Evolutionary conservation across 2,888 invertebrate species (phyloP).

Genomic region (Eustalomyia histrio): DNA sequence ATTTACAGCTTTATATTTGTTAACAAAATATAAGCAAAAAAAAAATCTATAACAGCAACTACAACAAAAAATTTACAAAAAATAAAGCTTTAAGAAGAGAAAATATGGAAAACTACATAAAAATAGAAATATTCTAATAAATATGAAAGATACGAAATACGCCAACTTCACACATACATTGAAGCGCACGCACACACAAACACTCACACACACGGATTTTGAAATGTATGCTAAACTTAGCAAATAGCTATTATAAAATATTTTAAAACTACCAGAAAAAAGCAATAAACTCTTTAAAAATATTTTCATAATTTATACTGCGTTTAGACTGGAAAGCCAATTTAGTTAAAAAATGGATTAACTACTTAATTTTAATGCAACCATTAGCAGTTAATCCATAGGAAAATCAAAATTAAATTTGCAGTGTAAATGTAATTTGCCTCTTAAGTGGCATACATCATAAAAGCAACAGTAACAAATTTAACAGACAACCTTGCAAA

Average conservation of each 20-base stretch:
- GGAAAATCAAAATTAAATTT: too few relatives aligned
- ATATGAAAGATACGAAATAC: constrained; percentile 20
- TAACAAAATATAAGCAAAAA: constrained; percentile 1
- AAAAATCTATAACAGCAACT: constrained; percentile 45
- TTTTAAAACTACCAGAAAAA: constrained; percentile 19
- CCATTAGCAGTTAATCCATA: too few relatives aligned
- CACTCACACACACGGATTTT: not conserved
- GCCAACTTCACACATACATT: not conserved
- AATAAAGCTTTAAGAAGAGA: constrained; percentile 21
- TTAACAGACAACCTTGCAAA: constrained; percentile 52
- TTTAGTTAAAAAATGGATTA: too few relatives aligned
- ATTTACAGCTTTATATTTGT: constrained; percentile 38
- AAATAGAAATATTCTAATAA: constrained; percentile 35
- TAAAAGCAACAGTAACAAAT: constrained; percentile 25
- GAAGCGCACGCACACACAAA: not conserved
- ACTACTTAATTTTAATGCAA: too few relatives aligned
- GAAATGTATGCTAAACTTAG: not conserved
- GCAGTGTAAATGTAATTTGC: too few relatives aligned
- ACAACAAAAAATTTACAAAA: not conserved
- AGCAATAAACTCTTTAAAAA: constrained; percentile 31
- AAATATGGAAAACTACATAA: constrained; percentile 19
- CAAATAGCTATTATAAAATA: not conserved
- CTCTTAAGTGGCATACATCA: constrained; percentile 21
- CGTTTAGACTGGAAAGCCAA: too few relatives aligned
- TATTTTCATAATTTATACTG: constrained; percentile 27